Evolutionary conservation across 2,888 invertebrate species (phyloP).

Genomic region (Drosophila anomelani): DNA sequence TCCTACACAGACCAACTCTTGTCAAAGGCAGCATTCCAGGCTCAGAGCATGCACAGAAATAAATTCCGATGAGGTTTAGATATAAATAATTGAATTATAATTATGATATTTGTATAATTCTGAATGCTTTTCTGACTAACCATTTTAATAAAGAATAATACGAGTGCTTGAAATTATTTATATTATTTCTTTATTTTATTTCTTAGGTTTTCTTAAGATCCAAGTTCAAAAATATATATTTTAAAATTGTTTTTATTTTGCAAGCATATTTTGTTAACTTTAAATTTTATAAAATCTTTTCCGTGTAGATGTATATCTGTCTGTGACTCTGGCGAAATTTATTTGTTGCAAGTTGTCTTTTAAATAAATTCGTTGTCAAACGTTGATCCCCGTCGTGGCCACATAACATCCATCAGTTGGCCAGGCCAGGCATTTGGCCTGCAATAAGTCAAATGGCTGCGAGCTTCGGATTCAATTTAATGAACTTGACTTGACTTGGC

Average conservation of each 20-base stretch:
- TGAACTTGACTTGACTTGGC: constrained; percentile 66
- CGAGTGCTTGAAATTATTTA: too few species aligned
- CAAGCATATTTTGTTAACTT: not conserved
- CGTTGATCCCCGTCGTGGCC: constrained; percentile 52
- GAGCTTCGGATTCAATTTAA: constrained; percentile 66
- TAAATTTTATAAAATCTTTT: not conserved
- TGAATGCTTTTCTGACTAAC: not conserved
- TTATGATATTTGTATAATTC: too few species aligned
- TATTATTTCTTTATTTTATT: too few species aligned
- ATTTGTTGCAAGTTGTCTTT: constrained; percentile 81
- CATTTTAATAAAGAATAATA: too few species aligned
- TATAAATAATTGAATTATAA: not conserved
- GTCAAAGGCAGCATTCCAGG: constrained; percentile 49
- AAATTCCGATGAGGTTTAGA: not conserved
- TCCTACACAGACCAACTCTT: constrained; percentile 54
- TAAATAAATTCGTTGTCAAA: constrained; percentile 81
- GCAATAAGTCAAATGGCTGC: constrained; percentile 72
- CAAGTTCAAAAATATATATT: not conserved
- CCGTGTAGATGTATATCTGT: constrained; percentile 11
- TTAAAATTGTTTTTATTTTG: not conserved
- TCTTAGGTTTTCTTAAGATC: not conserved
- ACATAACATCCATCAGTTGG: constrained; percentile 69
- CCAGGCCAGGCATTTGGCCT: constrained; percentile 63
- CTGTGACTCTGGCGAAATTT: constrained; percentile 58
- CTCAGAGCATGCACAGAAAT: constrained; percentile 8